Base-by-base conservation (phyloP, 2,888 invertebrate species). In the Dolomedes plantarius region DNA sequence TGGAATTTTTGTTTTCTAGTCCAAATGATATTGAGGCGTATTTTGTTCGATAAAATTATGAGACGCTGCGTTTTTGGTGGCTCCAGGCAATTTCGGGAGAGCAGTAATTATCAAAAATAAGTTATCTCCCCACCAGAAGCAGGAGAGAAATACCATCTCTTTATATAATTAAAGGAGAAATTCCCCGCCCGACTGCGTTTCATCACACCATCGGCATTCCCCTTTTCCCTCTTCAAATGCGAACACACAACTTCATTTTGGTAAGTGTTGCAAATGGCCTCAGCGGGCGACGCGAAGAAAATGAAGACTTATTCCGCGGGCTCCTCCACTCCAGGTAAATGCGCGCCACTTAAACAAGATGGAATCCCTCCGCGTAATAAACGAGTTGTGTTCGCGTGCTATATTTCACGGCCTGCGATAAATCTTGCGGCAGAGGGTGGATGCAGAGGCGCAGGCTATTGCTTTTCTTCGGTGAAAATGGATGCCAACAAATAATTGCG, bases 191-290 rank as follows among this genome's bases (percentile, higher is more conserved):
- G 19, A 23, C 1, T 56, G 23, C 56, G 2, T 56, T 23, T 56
- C 56, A 56, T 23, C 23, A 23, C 9, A 6, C 11, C 36, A 11
- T 36, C 36, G 36, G 5, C 36, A 36, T 36, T 7, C 6, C 36
- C 36, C n/a, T 11, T 36, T 11, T 16, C n/a, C 23, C 23, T 11
- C 5, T 23, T 56, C 56, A 0, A 7, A 7, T 56, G 13, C 56
- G 39, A 31, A 31, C 5, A n/a, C 65, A 73, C 74, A 71, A 64
- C 76, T 83, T 83, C 82, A 83, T 76, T 76, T 72, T 39, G 72
- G 71, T 71, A 50, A 83, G 82, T 83, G 82, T 83, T 76, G 82
- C 82, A 75, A 80, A 80, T 67, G 80, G 73, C 31, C 62, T 29
- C 62, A 29, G 46, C 31, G 67, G 67, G 76, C 13, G 29, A 6